Percentiles rank a stretch among this genome's conserved stretches.
These are phyloP conservation scores for Eulemur rubriventer DNA, from an alignment of 2,797 vertebrate genomes.

Conservation along the genomic window DNA sequence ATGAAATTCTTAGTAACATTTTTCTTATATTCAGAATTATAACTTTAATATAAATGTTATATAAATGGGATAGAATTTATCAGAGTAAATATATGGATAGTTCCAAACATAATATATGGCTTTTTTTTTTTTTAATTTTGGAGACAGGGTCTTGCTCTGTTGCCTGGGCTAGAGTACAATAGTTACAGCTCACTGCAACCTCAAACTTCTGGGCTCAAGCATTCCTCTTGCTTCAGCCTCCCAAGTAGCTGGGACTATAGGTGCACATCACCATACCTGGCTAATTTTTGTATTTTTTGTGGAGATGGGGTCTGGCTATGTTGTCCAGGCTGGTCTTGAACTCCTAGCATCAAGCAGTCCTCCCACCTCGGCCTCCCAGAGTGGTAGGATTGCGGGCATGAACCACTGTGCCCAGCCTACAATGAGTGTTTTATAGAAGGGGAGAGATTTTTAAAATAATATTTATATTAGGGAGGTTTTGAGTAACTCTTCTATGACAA, in stretches of 20 bases:
- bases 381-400: neutral
- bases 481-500: slow-evolving; percentile 77
- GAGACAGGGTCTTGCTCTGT: no score
- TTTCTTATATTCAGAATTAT: slow-evolving; percentile 57
- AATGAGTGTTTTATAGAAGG: slow-evolving; percentile 69
- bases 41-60: slow-evolving; percentile 50
- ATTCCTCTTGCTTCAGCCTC: neutral
- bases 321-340: neutral
- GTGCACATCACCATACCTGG: neutral
- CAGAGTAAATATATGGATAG: slow-evolving; percentile 15
- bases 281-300: neutral
- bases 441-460: slow-evolving; percentile 66
- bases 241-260: neutral
- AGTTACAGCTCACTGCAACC: neutral
- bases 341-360: neutral
- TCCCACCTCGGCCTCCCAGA: neutral
- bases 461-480: slow-evolving; percentile 73
- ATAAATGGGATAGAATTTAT: neutral
- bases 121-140: slow-evolving; percentile 44
- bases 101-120: slow-evolving; percentile 59
- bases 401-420: neutral
- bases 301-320: neutral
- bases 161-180: no score
- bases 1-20: slow-evolving; percentile 48
- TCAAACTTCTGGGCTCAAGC: neutral